Evolutionary conservation across 2,797 vertebrate species (phyloP), one percentile per base, ranked within the genome.

Genomic region (Sciurus vulgaris): DNA sequence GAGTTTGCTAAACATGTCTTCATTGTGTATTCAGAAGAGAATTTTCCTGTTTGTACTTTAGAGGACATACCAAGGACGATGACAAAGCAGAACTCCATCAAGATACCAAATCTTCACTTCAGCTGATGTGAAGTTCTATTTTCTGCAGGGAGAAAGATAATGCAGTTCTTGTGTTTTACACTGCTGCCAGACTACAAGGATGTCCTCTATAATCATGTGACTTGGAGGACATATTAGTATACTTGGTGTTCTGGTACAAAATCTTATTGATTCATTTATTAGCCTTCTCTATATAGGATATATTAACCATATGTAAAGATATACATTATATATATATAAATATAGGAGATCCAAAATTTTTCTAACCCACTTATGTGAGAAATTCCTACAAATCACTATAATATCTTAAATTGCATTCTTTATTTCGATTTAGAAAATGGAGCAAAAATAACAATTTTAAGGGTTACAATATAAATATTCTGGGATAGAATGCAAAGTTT

Each of bases 1-100:
- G 65, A 67, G 33, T 94, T 94, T 89, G 49, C 87, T 70, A 67
- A 97, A 87, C 33, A 18, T 78, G 72, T 61, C 86, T 94, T 97
- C 47, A 85, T 77, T 97, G 67, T 51, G 30, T 65, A 96, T 94
- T 97, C 84, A 65, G 79, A 86, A 83, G 35, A 81, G 47, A 79
- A 95, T 82, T 92, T 78, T 78, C 63, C 33, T 77, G 17, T 96
- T 87, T 86, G 59, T 5, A 24, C 30, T 87, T 89, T 82, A 90
- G 81, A 92, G 49, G 85, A 67, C 35, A 44, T 56, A 33, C 38
- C 92, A 97, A 94, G 72, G 92, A 65, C 77, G 51, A 54, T 76
- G 95, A 95, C 92, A 91, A 91, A 93, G 70, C 83, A 93, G 67
- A 78, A 47, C 24, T 56, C 41, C 49, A 63, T 87, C 72, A 77